Conservation (phyloP, 2,888 invertebrate genomes). For the Sminthurinus aureus region DNA sequence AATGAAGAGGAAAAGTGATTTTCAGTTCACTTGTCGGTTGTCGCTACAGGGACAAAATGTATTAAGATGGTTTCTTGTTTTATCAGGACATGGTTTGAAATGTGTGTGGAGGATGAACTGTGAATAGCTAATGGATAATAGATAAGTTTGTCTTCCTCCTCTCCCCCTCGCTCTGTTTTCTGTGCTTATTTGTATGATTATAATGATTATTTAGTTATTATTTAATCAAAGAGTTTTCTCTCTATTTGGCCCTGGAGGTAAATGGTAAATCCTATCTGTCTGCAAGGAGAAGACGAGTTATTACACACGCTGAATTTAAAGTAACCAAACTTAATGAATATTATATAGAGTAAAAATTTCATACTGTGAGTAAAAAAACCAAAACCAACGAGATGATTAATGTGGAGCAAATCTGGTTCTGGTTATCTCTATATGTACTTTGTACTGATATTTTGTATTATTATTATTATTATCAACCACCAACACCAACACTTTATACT, state of each 20-base stretch:
- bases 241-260: background rate
- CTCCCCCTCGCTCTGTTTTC: background rate
- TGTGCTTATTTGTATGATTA: background rate
- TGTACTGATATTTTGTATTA: too few relatives aligned
- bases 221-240: conserved; percentile 20
- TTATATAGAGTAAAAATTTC: conserved; percentile 7
- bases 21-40: background rate
- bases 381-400: conserved; percentile 6
- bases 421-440: background rate
- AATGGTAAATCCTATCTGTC: too few relatives aligned
- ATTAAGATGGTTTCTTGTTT: background rate
- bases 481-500: too few relatives aligned
- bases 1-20: background rate
- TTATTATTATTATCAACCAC: too few relatives aligned
- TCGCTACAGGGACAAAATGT: conserved; percentile 28
- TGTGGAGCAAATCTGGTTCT: conserved; percentile 22
- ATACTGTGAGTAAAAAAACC: background rate
- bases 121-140: background rate
- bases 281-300: background rate
- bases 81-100: background rate
- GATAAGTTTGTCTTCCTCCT: background rate
- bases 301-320: conserved; percentile 13
- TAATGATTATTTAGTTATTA: conserved; percentile 17
- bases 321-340: conserved; percentile 4
- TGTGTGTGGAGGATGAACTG: background rate